Conservation (phyloP, 2,888 invertebrate genomes). For the Diarsia rubi region DNA sequence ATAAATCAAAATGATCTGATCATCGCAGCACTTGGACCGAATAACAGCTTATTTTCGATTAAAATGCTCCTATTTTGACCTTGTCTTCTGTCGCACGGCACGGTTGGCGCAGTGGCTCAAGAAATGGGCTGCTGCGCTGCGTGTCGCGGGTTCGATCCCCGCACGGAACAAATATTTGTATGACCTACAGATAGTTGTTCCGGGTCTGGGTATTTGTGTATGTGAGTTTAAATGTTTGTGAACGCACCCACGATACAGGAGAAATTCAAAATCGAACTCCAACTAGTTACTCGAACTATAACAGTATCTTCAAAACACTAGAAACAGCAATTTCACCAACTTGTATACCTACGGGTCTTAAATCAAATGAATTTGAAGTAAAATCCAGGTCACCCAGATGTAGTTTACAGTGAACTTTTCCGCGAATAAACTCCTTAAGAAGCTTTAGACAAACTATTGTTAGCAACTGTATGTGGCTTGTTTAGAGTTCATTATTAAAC, state of each 20-base stretch:
- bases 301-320: constrained; percentile 43
- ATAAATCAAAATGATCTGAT: too few species aligned
- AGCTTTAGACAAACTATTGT: constrained; percentile 48
- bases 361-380: constrained; percentile 57
- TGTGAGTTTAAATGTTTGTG: too few species aligned
- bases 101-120: too few species aligned
- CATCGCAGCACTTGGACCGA: too few species aligned
- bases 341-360: constrained; percentile 38
- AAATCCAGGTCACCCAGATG: constrained; percentile 57
- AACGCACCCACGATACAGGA: too few species aligned
- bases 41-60: neutral
- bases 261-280: neutral
- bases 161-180: too few species aligned
- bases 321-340: constrained; percentile 16
- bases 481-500: constrained; percentile 58
- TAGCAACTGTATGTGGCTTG: constrained; percentile 40
- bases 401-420: constrained; percentile 54
- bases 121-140: too few species aligned
- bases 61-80: neutral
- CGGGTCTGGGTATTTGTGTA: too few species aligned
- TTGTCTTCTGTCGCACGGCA: neutral
- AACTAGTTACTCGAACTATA: constrained; percentile 27
- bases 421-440: constrained; percentile 31
- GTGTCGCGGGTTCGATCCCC: too few species aligned
- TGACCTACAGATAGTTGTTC: too few species aligned